These are phyloP conservation scores for Hypotaenidia okinawae DNA, from an alignment of 2,797 vertebrate genomes.

Conservation along the genomic window DNA sequence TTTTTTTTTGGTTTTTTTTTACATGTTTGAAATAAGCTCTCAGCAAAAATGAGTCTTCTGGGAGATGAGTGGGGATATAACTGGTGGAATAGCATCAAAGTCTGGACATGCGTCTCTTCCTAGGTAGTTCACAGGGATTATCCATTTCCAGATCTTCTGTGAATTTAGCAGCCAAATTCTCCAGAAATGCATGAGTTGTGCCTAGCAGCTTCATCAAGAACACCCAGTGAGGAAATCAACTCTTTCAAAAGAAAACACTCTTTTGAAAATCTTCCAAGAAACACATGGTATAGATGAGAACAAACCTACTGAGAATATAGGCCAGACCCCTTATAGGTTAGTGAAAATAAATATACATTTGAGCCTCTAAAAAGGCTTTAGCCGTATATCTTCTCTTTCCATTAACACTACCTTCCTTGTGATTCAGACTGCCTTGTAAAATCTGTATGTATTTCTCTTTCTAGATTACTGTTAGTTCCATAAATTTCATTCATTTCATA, in stretches of 20 bases:
- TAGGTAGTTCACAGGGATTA: neutral
- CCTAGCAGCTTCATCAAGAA: neutral
- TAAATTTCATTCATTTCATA: neutral
- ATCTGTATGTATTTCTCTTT: neutral
- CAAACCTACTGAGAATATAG: neutral
- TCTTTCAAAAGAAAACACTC: neutral
- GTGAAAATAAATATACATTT: neutral
- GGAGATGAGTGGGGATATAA: neutral
- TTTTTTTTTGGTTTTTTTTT: neutral
- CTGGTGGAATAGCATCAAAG: neutral
- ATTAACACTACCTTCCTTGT: neutral
- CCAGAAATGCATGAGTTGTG: neutral
- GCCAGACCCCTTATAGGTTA: rapidly evolving
- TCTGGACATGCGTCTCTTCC: neutral
- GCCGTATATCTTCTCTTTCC: neutral
- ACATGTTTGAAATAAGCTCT: neutral
- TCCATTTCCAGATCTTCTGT: neutral
- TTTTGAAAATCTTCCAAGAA: neutral
- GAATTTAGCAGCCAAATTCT: neutral
- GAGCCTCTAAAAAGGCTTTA: neutral
- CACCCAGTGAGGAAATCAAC: neutral
- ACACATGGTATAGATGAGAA: neutral
- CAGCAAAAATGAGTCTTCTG: neutral
- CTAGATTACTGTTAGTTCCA: rapidly evolving
- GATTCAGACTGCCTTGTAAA: neutral